These are phyloP conservation scores for Parasteatoda lunata DNA, from an alignment of 2,888 invertebrate species.

Conservation along the genomic window DNA sequence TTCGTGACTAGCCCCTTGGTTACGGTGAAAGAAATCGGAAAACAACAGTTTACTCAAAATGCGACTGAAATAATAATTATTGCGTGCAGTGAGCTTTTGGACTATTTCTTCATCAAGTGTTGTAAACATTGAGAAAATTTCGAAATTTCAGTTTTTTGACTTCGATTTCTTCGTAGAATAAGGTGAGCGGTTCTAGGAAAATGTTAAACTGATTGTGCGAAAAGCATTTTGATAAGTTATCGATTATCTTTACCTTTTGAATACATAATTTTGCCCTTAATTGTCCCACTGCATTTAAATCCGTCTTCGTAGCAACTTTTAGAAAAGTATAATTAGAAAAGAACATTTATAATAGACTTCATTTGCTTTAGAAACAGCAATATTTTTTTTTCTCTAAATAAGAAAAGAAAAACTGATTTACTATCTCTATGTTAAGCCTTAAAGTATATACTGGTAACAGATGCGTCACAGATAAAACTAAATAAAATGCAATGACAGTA, in stretches of 20 bases:
- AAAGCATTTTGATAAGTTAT: not conserved
- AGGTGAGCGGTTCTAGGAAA: not conserved
- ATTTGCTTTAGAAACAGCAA: too few species aligned
- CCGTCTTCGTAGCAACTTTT: too few species aligned
- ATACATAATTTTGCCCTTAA: too few species aligned
- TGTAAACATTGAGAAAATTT: not conserved
- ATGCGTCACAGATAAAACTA: too few species aligned
- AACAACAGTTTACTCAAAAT: slow-evolving; percentile 43
- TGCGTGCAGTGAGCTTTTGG: slow-evolving; percentile 23
- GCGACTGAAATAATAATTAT: slow-evolving; percentile 54
- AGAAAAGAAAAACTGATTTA: too few species aligned
- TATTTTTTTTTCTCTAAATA: too few species aligned
- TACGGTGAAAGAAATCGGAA: slow-evolving; percentile 53
- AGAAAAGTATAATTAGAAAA: too few species aligned
- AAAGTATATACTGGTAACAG: too few species aligned
- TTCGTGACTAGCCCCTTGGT: slow-evolving; percentile 49
- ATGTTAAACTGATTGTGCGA: not conserved
- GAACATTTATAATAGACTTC: too few species aligned
- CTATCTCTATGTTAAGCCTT: too few species aligned
- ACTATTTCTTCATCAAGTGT: not conserved
- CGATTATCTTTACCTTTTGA: not conserved
- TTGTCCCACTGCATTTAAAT: too few species aligned
- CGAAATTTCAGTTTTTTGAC: not conserved
- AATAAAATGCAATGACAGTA: too few species aligned
- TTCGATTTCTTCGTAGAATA: not conserved